These are phyloP conservation scores for Trachops cirrhosus DNA, from an alignment of 2,797 vertebrate species.

Conservation along the genomic window DNA sequence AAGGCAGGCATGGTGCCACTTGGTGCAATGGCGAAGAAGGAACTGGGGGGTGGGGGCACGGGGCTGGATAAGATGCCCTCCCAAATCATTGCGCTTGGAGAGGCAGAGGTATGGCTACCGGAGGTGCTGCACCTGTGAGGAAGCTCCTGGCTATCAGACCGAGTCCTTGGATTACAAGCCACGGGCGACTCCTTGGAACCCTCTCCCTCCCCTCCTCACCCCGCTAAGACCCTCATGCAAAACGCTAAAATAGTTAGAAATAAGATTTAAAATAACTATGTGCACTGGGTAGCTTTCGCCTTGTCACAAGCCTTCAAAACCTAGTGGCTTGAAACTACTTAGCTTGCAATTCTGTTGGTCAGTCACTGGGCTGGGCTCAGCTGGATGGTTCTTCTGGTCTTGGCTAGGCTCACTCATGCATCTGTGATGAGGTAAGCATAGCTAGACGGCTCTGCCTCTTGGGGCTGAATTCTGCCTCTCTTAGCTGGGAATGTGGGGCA, in stretches of 20 bases:
- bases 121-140: neutral
- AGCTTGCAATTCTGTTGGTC: neutral
- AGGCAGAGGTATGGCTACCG: neutral
- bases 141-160: neutral
- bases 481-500: too few relatives aligned
- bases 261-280: neutral
- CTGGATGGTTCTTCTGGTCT: neutral
- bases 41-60: accelerated
- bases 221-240: neutral
- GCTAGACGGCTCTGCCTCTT: neutral
- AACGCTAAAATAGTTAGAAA: neutral
- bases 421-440: neutral
- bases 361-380: neutral
- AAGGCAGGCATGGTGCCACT: neutral
- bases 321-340: neutral
- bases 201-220: neutral
- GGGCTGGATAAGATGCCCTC: neutral
- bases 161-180: neutral
- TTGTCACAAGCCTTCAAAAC: neutral
- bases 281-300: neutral
- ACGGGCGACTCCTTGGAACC: neutral
- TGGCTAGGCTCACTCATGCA: neutral
- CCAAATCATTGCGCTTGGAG: neutral
- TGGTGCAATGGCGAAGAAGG: neutral
- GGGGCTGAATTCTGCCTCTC: neutral